Base-by-base conservation (phyloP, 2,113 vertebrate species). In the Potamarius usumacintae region DNA sequence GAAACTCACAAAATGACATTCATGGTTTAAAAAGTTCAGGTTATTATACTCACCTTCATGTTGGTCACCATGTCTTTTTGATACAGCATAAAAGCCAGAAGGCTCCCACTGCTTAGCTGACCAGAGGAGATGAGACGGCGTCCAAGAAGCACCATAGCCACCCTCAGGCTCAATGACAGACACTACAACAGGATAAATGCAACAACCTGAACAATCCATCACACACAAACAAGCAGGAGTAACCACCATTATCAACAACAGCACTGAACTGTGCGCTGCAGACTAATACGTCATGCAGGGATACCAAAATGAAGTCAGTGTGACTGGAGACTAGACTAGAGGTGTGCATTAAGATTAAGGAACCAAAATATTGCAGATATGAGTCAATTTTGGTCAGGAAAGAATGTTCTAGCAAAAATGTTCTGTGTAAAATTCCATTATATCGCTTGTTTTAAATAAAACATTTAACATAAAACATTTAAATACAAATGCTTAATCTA, bases 11-110 rank as follows among this genome's bases (percentile, higher is more conserved):
- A 34, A 58, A 87, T 55, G 8, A 12, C 1, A 63, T 62, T 48
- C 34, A 62, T 58, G 30, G 14, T 52, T 53, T 60, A 88, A 50
- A 42, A 11, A 60, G 63, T 15, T 55, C 7, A 5, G 48, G 22
- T 25, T 55, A 30, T 62, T 81, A 63, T 1, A 42, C 94, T 93
- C 87, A 98, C 97, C 5, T 22, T 91, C 53, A 97, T 88, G 0
- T 93, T 78, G 0, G 0, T 0, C 1, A 93, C 87, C 84, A 96
- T 94, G 0, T 95, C 91, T 60, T 92, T 96, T 92, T 97, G 96
- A 93, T 97, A 98, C 7, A 99, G 84, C n/a, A 98, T 85, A 72
- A 99, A 98, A 62, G 97, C 94, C 25, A 98, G 85, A 0, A 99
- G 94, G 2, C 90, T 92, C 0, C 97, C 96, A 0, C 86, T 84